Conservation (phyloP, 2,113 vertebrate species). For the Dendrocopos noguchii region DNA sequence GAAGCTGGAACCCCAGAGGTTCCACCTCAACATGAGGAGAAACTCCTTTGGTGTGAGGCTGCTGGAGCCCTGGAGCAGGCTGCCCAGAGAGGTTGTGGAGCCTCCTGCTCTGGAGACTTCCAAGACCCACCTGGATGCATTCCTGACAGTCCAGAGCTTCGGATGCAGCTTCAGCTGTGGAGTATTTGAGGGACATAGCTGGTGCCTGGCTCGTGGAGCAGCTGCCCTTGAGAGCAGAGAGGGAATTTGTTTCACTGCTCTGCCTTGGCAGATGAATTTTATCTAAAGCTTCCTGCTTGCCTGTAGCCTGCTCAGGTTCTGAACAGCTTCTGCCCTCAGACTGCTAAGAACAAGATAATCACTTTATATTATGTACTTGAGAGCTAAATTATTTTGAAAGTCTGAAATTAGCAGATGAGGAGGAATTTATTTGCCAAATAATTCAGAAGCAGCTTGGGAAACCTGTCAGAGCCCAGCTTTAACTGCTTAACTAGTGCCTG, state of each 20-base stretch:
- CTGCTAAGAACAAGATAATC: conserved; percentile 54
- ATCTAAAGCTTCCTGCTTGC: conserved; percentile 9
- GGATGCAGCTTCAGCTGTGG: neutral
- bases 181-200: neutral
- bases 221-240: neutral
- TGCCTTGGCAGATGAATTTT: conserved; percentile 27
- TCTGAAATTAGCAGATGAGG: conserved; percentile 66
- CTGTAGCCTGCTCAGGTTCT: conserved; percentile 37
- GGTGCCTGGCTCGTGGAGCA: neutral
- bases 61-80: no score
- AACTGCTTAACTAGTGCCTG: conserved; percentile 48
- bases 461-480: conserved; percentile 50
- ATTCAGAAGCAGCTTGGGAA: conserved; percentile 61
- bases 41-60: no score
- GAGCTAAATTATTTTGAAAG: conserved; percentile 63
- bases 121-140: neutral
- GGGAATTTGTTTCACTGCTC: neutral
- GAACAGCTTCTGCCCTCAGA: conserved; percentile 60
- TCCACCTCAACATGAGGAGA: no score
- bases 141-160: neutral
- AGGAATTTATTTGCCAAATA: conserved; percentile 66
- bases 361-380: conserved; percentile 58
- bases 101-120: neutral
- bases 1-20: no score
- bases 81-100: neutral